Conservation (phyloP, 2,797 vertebrate genomes). For the Acipenser oxyrinchus region DNA sequence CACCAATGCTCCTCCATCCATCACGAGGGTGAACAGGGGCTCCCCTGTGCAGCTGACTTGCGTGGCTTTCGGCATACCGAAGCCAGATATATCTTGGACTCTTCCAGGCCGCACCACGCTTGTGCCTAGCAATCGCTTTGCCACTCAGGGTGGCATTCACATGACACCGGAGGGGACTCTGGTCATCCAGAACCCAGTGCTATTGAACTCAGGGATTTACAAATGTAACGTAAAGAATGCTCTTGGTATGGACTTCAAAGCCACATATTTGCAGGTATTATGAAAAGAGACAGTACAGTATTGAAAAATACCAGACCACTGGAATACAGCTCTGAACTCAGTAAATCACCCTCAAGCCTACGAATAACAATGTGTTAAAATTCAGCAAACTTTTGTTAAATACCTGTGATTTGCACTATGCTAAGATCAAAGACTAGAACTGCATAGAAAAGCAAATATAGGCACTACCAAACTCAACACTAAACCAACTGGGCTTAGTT, state of each 20-base stretch:
- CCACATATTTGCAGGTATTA: constrained; percentile 66
- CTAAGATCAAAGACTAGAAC: too few relatives aligned
- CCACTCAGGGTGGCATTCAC: constrained; percentile 53
- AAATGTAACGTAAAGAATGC: constrained; percentile 69
- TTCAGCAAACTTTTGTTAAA: too few relatives aligned
- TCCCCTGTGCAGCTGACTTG: constrained; percentile 52
- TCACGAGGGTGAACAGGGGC: constrained; percentile 51
- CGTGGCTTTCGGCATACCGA: constrained; percentile 53
- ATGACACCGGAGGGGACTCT: constrained; percentile 63
- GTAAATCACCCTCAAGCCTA: too few relatives aligned
- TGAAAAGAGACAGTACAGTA: constrained; percentile 33
- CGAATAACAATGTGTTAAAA: too few relatives aligned
- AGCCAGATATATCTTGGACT: constrained; percentile 71
- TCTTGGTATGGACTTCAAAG: constrained; percentile 67
- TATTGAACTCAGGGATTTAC: constrained; percentile 70
- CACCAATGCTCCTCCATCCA: constrained; percentile 45
- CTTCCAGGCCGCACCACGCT: constrained; percentile 64
- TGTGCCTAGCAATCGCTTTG: constrained; percentile 53
- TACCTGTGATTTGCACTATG: too few relatives aligned
- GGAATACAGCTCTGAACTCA: too few relatives aligned
- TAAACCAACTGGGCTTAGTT: too few relatives aligned
- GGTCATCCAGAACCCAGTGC: constrained; percentile 56
- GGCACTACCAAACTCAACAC: too few relatives aligned
- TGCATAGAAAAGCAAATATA: too few relatives aligned
- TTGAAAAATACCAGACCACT: too few relatives aligned